Base-by-base conservation (phyloP, 2,888 invertebrate species). In the Sicus ferrugineus region DNA sequence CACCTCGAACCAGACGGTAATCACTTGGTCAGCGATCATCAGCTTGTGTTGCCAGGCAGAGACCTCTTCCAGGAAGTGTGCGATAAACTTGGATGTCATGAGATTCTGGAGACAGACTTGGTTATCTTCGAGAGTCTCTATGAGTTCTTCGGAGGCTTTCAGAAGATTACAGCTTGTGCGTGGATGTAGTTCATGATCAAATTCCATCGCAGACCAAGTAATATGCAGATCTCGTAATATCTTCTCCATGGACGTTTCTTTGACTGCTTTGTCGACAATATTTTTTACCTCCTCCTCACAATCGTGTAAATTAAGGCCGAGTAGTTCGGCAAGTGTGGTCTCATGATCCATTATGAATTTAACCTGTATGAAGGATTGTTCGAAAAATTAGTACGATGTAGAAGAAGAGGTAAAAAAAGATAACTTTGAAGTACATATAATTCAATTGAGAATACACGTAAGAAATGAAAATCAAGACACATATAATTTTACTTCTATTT, bases 181-280 rank as follows among this genome's bases (percentile, higher is more conserved):
- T 4, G 91, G 86, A 85, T 98, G 97, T 65, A 90, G 87, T 84
- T 97, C 97, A 85, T 94, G 92, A 78, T 94, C 93, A 81, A 97
- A 97, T 85, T 95, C 95, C 94, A 97, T 94, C 2, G 90, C 89
- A 56, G 94, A 92, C 86, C 98, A 98, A 0, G 96, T 97, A 4
- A 91, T 89, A 79, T 97, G 91, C 70, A 98, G 86, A 79, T 98
- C 97, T 75, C 94, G 90, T 63, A 98, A 88, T 68, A 93, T 92
- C 84, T 97, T 97, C 85, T 98, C 98, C 97, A 98, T 98, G 2
- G 96, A 95, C 95, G 97, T 96, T 87, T 98, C 98, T 86, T 98
- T 98, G 0, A 97, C 96, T 0, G 98, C 97, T 87, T 97, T 97
- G 84, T 98, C 98, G 9, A 98, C 98, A 78, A 98, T 97, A 83